Conservation (phyloP, 2,113 vertebrate species). For the Salminus brasiliensis region DNA sequence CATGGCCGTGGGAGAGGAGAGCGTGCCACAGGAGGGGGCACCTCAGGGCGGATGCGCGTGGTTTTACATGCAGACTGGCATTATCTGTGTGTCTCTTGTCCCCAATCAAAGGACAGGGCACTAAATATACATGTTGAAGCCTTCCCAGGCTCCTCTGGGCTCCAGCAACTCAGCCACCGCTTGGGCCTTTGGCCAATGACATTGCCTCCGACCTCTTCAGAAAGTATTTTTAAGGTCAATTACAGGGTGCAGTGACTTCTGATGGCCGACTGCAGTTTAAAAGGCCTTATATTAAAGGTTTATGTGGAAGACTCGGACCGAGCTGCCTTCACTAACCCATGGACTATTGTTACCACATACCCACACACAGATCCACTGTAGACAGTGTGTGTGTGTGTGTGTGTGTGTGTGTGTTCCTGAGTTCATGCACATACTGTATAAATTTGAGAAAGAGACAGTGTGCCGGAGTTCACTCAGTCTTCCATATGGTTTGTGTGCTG, state of each 20-base stretch:
- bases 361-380: conserved; percentile 59
- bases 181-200: conserved; percentile 78
- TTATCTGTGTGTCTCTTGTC: conserved; percentile 74
- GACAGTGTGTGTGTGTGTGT: conserved; percentile 35
- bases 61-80: conserved; percentile 79
- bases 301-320: conserved; percentile 76
- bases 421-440: conserved; percentile 40
- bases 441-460: conserved; percentile 20
- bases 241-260: conserved; percentile 82
- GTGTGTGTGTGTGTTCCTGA: conserved; percentile 31
- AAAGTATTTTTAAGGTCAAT: conserved; percentile 87
- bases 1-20: conserved; percentile 62
- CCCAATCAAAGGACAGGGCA: conserved; percentile 75
- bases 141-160: conserved; percentile 77
- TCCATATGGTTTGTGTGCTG: conserved; percentile 27
- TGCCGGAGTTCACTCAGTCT: conserved; percentile 27
- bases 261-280: conserved; percentile 74
- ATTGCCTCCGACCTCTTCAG: conserved; percentile 78
- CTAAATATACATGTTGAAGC: conserved; percentile 79
- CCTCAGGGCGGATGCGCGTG: conserved; percentile 67
- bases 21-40: conserved; percentile 50
- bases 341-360: conserved; percentile 76
- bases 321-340: conserved; percentile 67
- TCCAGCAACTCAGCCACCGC: conserved; percentile 66
- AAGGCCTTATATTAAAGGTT: conserved; percentile 81